Conservation (phyloP, 2,888 invertebrate species). For the Xanthia icteritia region DNA sequence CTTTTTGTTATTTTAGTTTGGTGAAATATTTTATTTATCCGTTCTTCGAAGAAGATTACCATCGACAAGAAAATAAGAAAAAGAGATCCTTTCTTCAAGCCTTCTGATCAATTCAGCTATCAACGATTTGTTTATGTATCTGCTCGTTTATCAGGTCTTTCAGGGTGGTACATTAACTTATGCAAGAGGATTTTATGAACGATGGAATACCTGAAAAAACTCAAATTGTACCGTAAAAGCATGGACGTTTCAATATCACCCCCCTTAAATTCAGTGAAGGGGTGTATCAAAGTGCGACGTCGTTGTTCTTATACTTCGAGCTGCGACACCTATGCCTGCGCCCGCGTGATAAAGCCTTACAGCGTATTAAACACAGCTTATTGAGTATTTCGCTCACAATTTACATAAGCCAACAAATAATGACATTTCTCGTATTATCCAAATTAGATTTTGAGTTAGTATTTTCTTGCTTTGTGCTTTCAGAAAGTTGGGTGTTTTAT, state of each 20-base stretch:
- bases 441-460: constrained; percentile 73
- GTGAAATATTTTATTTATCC: background rate
- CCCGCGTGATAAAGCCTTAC: constrained; percentile 83
- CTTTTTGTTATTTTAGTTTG: constrained; percentile 1
- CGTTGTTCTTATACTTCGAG: constrained; percentile 44
- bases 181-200: background rate
- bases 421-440: constrained; percentile 72
- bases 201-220: background rate
- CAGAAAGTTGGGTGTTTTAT: background rate
- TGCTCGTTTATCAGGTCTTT: background rate
- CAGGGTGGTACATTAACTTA: background rate
- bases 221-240: background rate
- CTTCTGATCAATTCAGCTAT: background rate
- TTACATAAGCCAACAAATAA: constrained; percentile 82
- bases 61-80: too few species aligned
- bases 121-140: background rate
- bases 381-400: constrained; percentile 82
- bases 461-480: constrained; percentile 9
- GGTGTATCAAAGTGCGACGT: constrained; percentile 43
- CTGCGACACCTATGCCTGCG: constrained; percentile 77
- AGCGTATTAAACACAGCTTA: constrained; percentile 82
- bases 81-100: background rate
- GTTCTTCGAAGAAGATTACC: background rate
- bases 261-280: constrained; percentile 18
- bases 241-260: constrained; percentile 6